phyloP scores from a whole-genome alignment of 2,888 invertebrate species.

The Lagria hirta region DNA sequence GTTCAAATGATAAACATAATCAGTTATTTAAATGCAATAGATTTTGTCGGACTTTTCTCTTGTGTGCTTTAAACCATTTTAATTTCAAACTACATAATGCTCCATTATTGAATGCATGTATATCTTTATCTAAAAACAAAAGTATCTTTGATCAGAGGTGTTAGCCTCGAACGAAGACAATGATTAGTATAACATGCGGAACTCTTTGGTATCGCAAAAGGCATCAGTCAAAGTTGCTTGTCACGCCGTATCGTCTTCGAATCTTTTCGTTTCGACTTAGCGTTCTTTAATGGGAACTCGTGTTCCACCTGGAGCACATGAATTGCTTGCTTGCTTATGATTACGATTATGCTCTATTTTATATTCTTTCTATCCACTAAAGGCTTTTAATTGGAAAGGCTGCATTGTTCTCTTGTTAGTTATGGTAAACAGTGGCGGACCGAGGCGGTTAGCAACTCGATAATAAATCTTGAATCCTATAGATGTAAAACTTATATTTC shows the following conservation, averaged over 20 bases:
- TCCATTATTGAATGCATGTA: slow-evolving; percentile 21
- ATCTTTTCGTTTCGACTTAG: slow-evolving; percentile 28
- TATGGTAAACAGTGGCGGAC: too few species aligned
- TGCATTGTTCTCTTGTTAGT: too few species aligned
- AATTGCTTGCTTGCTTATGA: too few species aligned
- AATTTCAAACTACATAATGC: slow-evolving; percentile 4
- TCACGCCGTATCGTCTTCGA: slow-evolving; percentile 32
- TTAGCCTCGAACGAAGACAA: slow-evolving; percentile 34
- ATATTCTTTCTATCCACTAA: slow-evolving; percentile 18
- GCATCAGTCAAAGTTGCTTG: slow-evolving; percentile 32
- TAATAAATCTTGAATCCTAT: too few species aligned
- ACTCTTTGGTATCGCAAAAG: slow-evolving; percentile 32
- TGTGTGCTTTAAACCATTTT: too few species aligned
- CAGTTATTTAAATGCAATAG: too few species aligned
- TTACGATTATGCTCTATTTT: slow-evolving; percentile 27
- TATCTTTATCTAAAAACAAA: slow-evolving; percentile 22
- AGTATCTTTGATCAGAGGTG: slow-evolving; percentile 31
- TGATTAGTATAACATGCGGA: slow-evolving; percentile 37
- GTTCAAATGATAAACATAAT: too few species aligned
- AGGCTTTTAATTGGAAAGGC: slow-evolving; percentile 16
- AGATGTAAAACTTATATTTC: too few species aligned
- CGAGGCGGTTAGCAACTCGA: too few species aligned
- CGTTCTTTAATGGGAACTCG: slow-evolving; percentile 34
- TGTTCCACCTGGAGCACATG: slow-evolving; percentile 34
- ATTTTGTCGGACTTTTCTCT: too few species aligned